Base-by-base conservation (phyloP, 2,888 invertebrate species). In the Hymenopus coronatus region DNA sequence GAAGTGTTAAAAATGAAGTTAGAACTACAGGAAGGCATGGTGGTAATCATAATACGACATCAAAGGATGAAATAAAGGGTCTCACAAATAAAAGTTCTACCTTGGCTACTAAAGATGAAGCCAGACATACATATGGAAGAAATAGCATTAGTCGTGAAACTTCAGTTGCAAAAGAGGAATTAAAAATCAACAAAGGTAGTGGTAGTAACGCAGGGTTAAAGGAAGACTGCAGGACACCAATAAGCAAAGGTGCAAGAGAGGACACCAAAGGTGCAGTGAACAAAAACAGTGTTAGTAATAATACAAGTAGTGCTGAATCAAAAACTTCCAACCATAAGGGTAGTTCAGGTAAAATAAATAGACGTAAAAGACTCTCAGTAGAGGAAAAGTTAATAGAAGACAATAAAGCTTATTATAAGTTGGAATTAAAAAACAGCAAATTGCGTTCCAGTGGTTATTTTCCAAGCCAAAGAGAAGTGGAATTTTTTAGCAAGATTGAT, bases 381-480 rank as follows among this genome's bases (percentile, higher is more conserved):
- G 95, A 95, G 91, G 95, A 95, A 91, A 93, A 94, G 90, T 92
- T 94, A 20, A 93, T 94, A n/a, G 93, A 94, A 90, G 94, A 94
- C 90, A 94, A 94, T 91, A 93, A 93, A 85, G 95, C 95, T 89
- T 96, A 96, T 92, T 97, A 96, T 92, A 96, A 96, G 92, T 96
- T 96, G 25, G 96, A 96, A 92, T 96, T 96, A 40, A 94, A 96
- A 91, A 95, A 96, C 90, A 96, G 95, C 12, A 96, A 96, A 92
- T 92, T 96, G 82, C 93, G 96, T 46, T 96, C 96, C 0, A 96
- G 95, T 90, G 92, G 91, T 4, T 90, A 90, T 70, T 90, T 83
- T 82, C 81, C 87, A 14, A 28, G 25, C 40, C 87, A 87, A 30
- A 88, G 30, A 85, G 87, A 87, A 20, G 82, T 70, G 84, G 89